These are phyloP conservation scores for Luperina nickerlii DNA, from an alignment of 2,888 invertebrate genomes.

Conservation along the genomic window DNA sequence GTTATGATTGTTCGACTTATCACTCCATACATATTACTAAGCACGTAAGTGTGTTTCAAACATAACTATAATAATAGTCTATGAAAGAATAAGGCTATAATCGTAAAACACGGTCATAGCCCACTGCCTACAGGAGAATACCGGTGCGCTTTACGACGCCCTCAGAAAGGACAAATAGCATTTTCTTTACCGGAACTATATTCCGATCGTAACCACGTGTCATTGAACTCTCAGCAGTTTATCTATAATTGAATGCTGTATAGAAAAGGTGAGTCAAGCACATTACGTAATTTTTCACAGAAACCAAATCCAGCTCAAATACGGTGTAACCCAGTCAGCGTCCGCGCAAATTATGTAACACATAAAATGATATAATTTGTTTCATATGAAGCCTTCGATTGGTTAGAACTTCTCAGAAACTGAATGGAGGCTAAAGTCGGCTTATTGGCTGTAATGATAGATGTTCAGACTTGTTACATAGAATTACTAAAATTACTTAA, in stretches of 20 bases:
- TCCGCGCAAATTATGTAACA: slow-evolving; percentile 40
- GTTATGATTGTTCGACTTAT: slow-evolving; percentile 1
- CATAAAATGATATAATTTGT: slow-evolving; percentile 56
- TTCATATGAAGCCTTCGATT: slow-evolving; percentile 54
- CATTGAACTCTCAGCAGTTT: slow-evolving; percentile 27
- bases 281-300: slow-evolving; percentile 44
- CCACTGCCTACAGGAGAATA: not conserved
- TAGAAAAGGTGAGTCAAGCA: slow-evolving; percentile 29
- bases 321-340: slow-evolving; percentile 41
- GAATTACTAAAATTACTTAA: slow-evolving; percentile 7
- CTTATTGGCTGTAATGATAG: slow-evolving; percentile 29
- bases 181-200: slow-evolving; percentile 12
- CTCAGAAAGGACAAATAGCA: not conserved
- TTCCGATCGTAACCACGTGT: slow-evolving; percentile 5
- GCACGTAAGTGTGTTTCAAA: not conserved
- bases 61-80: not conserved
- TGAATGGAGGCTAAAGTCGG: slow-evolving; percentile 14
- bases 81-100: not conserved
- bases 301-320: slow-evolving; percentile 34
- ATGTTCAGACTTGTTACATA: not conserved
- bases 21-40: slow-evolving; percentile 11
- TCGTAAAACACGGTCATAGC: not conserved
- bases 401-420: slow-evolving; percentile 46
- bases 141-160: not conserved
- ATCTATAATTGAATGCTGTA: slow-evolving; percentile 19